A percentile compares a stretch with the other conserved stretches of the same genome.
phyloP scores from a whole-genome alignment of 2,113 vertebrate genomes.

The Lagopus leucura region DNA sequence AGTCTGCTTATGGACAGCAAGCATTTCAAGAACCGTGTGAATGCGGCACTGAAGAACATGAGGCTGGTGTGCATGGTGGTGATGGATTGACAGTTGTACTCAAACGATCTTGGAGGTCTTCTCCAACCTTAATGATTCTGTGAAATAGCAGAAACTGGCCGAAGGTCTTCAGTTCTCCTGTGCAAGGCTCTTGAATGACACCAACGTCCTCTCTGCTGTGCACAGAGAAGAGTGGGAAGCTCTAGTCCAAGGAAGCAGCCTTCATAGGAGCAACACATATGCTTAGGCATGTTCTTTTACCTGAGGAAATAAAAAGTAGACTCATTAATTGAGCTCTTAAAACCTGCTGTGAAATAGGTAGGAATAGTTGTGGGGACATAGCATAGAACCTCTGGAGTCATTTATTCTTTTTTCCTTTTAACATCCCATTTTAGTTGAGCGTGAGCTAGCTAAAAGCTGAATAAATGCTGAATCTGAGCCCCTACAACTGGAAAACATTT shows the following conservation, averaged over 20 bases:
- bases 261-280: background rate
- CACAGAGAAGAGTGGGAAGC: background rate
- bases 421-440: background rate
- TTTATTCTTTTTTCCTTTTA: background rate
- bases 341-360: background rate
- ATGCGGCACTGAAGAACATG: no score
- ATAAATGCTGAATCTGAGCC: conserved; percentile 10
- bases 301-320: background rate
- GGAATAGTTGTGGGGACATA: background rate
- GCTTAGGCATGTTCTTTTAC: background rate
- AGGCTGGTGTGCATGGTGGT: no score
- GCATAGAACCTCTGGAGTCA: background rate
- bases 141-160: background rate
- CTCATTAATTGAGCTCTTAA: background rate
- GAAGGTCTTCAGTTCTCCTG: background rate
- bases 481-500: conserved; percentile 20
- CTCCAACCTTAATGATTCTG: no score
- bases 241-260: background rate
- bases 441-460: background rate
- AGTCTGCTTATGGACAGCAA: no score
- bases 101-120: no score
- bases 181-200: background rate
- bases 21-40: no score
- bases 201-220: background rate
- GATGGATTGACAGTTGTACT: no score